Base-by-base conservation (phyloP, 1,140 invertebrate species). In the Drosophila persimilis region DNA sequence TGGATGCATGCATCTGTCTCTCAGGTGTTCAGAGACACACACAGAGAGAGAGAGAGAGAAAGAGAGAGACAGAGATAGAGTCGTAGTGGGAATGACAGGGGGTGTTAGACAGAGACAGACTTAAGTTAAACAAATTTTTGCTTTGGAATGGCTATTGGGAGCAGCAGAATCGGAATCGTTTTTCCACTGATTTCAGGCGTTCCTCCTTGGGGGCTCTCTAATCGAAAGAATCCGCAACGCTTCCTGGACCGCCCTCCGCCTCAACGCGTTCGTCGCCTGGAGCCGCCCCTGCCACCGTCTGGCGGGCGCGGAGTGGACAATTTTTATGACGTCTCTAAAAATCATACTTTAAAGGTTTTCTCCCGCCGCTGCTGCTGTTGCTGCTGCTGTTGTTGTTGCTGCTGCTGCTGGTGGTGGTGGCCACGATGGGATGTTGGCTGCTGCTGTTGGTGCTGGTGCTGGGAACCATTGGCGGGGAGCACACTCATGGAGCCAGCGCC, bases 251-350 rank as follows among this genome's bases (percentile, higher is more conserved):
- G 62, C 69, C 61, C 39, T 51, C n/a, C 39, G 56, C 47, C 15
- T 81, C 48, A 85, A 64, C 77, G 80, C 60, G 80, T 85, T 73
- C 80, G 81, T 67, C 80, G 60, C 60, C 73, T 45, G 73, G 63
- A 71, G 66, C 59, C 61, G 57, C 72, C 55, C 17, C 56, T 48
- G 45, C 46, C 26, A 71, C 56, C 63, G 63, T 72, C 66, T 39
- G 35, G 35, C 63, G 79, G 79, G 80, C 75, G 78, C 75, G 84
- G 84, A 79, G 61, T 86, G 72, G 89, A 84, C 88, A 90, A 91
- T 90, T 91, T 90, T 91, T 91, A 91, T 91, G 90, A 91, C 90
- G 90, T 91, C 90, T 91, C 90, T 91, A 91, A 91, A 91, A 91
- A 91, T 91, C 90, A 91, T 91, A 91, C 90, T 88, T 91, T 91